Base-by-base conservation (phyloP, 2,113 vertebrate species). In the Ctenomys sociabilis region DNA sequence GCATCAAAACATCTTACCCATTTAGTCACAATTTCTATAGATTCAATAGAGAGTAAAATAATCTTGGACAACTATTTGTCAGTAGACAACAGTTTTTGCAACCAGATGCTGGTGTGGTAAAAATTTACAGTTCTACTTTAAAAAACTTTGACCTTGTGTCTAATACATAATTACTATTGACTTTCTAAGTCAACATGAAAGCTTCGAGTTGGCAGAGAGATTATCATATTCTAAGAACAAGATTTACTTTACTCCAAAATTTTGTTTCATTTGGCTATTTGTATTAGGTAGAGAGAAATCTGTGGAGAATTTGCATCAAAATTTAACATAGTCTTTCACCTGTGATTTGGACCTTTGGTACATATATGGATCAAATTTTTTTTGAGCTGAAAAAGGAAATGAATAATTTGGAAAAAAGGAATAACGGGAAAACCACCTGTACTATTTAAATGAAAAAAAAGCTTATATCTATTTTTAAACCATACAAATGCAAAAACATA, bases 401-500 rank as follows among this genome's bases (percentile, higher is more conserved):
- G 28, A 91, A 40, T 93, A 64, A 22, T 90, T 90, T 92, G 30
- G 3, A 37, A 26, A 40, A 52, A 40, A 16, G 1, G 28, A 17
- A 73, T 80, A 81, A 52, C 5, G 90, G 40, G 35, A 72, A 95
- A 95, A 95, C 14, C 72, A 85, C 93, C 80, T 95, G 80, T 52
- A 80, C 35, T 26, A 52, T 80, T 95, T 86, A 91, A 85, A 80
- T 89, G 32, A 72, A 68, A 85, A n/a, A 93, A 86, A 83, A 37
- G 77, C 92, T 94, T 81, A 78, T 49, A 83, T 92, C 81, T 88
- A 45, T 84, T 92, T 97, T 95, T 91, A 72, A 95, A 90, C 37
- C 32, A 93, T 73, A 1, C 61, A 86, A 91, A 80, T 84, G 22
- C 45, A 89, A 88, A 97, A 90, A 37, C 66, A 96, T 14, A 75